These are phyloP conservation scores for Periophthalmus modestus DNA, from an alignment of 2,113 vertebrate species.

Conservation along the genomic window DNA sequence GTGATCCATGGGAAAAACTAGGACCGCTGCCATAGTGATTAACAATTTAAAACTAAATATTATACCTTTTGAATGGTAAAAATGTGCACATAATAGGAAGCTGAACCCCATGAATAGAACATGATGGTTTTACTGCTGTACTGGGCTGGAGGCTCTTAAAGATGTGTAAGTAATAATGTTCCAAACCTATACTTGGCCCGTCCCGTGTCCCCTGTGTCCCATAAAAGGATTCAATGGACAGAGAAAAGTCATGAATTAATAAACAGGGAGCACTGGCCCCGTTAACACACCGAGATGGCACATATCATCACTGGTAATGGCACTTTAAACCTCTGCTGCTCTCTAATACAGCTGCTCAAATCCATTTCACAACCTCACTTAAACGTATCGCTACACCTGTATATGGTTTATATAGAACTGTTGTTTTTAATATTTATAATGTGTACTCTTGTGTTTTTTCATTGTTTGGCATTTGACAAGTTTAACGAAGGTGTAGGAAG, in stretches of 20 bases:
- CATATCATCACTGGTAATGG: constrained; percentile 16
- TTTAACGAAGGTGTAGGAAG: no score
- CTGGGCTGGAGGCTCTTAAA: not conserved
- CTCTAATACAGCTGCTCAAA: not conserved
- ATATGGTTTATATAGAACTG: no score
- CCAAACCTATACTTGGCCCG: not conserved
- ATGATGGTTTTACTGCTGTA: constrained; percentile 1
- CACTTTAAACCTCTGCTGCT: constrained; percentile 18
- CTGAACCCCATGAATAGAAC: constrained; percentile 14
- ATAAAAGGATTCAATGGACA: constrained; percentile 25
- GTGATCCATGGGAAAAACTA: no score
- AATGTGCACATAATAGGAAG: no score
- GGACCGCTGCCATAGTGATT: no score
- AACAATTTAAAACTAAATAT: no score
- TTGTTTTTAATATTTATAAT: not conserved
- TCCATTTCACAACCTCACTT: not conserved
- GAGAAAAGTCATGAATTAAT: constrained; percentile 28
- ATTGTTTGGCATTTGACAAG: no score
- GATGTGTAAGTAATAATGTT: constrained; percentile 28
- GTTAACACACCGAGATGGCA: constrained; percentile 12
- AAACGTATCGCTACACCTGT: no score
- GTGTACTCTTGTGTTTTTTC: not conserved
- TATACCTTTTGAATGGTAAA: no score
- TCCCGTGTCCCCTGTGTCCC: constrained; percentile 4
- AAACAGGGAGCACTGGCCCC: not conserved